Evolutionary conservation across 2,797 vertebrate species (phyloP).

Genomic region (Labeo calbasu): DNA sequence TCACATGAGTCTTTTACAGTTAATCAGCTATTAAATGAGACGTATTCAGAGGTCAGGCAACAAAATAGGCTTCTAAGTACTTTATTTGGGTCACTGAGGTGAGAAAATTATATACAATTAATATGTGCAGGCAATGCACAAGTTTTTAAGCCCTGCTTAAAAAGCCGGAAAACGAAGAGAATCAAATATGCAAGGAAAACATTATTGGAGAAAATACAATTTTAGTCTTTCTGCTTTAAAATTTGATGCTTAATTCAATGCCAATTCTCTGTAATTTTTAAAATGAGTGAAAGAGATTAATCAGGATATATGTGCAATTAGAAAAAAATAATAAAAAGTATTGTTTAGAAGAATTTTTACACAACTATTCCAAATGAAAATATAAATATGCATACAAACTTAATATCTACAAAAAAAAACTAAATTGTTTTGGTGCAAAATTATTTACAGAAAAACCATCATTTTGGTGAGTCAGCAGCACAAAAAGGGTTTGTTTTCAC

Average conservation of each 20-base stretch:
- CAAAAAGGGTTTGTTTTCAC: neutral
- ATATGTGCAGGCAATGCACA: neutral
- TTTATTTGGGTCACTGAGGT: conserved; percentile 25
- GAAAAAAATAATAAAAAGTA: neutral
- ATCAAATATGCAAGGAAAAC: neutral
- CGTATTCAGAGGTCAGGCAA: neutral
- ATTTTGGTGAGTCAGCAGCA: neutral
- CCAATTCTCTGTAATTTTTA: neutral
- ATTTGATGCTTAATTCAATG: neutral
- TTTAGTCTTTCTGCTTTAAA: neutral
- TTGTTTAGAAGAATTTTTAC: neutral
- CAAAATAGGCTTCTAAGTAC: neutral
- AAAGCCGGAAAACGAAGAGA: neutral
- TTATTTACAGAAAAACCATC: neutral
- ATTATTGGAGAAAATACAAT: neutral
- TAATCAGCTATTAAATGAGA: conserved; percentile 10
- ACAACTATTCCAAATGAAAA: neutral
- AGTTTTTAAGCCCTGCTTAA: neutral
- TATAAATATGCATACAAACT: too few relatives aligned
- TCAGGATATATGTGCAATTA: neutral
- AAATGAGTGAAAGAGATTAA: neutral
- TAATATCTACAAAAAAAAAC: neutral
- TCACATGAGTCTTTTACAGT: neutral
- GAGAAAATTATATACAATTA: conserved; percentile 1
- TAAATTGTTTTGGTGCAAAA: neutral